Percentiles rank a stretch among this genome's conserved stretches.
phyloP scores from a whole-genome alignment of 2,797 vertebrate genomes.

The Coilia nasus region DNA sequence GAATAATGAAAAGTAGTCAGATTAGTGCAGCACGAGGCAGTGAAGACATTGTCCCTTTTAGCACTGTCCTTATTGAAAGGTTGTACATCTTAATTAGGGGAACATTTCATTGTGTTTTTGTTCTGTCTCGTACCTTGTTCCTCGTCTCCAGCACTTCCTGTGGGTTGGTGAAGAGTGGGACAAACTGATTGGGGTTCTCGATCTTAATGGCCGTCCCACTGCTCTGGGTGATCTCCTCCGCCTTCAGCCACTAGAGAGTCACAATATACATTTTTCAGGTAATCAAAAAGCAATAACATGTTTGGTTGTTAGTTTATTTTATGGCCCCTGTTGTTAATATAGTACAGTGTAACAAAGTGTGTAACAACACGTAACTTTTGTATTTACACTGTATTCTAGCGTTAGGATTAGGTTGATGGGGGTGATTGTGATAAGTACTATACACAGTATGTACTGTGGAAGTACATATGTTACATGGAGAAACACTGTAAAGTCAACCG shows the following conservation, averaged over 20 bases:
- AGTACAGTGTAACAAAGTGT: no score
- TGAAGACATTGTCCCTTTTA: background rate
- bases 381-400: no score
- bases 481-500: no score
- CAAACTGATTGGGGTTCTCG: constrained; percentile 95
- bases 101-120: background rate
- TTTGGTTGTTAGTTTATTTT: no score
- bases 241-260: constrained; percentile 85
- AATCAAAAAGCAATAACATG: no score
- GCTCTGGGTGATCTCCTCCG: constrained; percentile 86
- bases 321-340: no score
- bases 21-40: background rate
- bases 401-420: no score
- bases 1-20: constrained; percentile 17
- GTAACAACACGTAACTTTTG: no score
- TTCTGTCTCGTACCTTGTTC: constrained; percentile 83
- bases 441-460: no score
- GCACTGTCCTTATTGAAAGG: background rate
- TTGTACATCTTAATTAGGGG: background rate
- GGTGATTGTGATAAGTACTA: no score
- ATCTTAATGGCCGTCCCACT: constrained; percentile 92
- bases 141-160: constrained; percentile 95
- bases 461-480: no score
- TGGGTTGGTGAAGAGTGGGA: constrained; percentile 96
- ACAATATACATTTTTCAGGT: background rate